Evolutionary conservation across 2,797 vertebrate species (phyloP).

Genomic region (Pseudomugil gertrudae): DNA sequence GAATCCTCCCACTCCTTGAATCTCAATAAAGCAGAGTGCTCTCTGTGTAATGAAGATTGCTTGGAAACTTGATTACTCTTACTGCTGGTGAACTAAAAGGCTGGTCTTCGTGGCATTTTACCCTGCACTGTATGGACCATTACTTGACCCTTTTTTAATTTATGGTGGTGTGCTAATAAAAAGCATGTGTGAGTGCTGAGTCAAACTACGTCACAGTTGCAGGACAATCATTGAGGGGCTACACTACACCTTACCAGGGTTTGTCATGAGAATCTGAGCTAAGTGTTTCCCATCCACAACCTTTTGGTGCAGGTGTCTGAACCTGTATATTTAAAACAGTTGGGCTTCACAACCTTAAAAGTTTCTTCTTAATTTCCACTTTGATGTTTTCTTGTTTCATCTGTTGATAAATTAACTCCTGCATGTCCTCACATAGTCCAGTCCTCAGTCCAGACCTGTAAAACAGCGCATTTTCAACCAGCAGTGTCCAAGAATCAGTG

Average conservation of each 20-base stretch:
- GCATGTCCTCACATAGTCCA: constrained; percentile 23
- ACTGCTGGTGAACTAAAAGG: constrained; percentile 57
- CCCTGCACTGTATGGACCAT: constrained; percentile 35
- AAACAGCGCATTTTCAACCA: constrained; percentile 11
- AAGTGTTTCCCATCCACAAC: background rate
- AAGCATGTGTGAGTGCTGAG: constrained; percentile 32
- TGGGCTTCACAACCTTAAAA: background rate
- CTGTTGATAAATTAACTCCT: background rate
- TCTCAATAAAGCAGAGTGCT: constrained; percentile 86
- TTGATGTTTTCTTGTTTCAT: background rate
- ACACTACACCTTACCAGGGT: constrained; percentile 16
- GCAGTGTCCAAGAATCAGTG: constrained; percentile 7
- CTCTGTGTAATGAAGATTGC: constrained; percentile 84
- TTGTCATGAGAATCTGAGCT: constrained; percentile 7
- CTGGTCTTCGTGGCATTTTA: constrained; percentile 63
- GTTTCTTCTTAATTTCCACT: background rate
- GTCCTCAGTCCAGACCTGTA: constrained; percentile 18
- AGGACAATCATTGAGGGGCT: constrained; percentile 1
- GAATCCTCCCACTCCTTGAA: constrained; percentile 69
- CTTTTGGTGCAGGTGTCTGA: background rate
- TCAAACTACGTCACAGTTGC: constrained; percentile 28
- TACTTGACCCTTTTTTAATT: constrained; percentile 59
- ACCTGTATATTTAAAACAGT: background rate
- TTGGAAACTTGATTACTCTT: constrained; percentile 80
- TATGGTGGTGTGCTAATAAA: constrained; percentile 40